A percentile compares a stretch with the other conserved stretches of the same genome.
phyloP scores from a whole-genome alignment of 1,140 invertebrate genomes.

The Drosophila micromelanica region DNA sequence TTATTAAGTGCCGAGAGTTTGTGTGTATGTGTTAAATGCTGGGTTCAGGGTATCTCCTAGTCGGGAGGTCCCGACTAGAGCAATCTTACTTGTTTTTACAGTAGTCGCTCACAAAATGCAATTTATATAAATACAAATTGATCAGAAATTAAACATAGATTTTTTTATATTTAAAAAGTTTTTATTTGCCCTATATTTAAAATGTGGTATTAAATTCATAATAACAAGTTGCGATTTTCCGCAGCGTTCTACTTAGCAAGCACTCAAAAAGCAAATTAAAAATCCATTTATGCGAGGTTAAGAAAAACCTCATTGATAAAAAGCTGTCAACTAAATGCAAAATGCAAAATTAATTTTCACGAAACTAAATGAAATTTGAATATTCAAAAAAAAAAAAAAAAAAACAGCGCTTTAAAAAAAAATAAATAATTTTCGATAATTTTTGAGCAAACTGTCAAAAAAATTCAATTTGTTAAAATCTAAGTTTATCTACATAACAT shows the following conservation, averaged over 20 bases:
- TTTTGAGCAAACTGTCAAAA: not conserved
- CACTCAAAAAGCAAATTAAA: conserved; percentile 34
- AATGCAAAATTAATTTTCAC: conserved; percentile 15
- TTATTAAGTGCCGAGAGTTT: too few relatives aligned
- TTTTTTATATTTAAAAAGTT: too few relatives aligned
- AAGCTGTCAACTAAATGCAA: conserved; percentile 18
- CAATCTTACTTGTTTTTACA: too few relatives aligned
- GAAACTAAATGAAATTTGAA: not conserved
- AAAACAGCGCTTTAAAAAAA: not conserved
- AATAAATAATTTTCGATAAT: too few relatives aligned
- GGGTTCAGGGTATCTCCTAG: too few relatives aligned
- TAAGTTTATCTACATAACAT: not conserved
- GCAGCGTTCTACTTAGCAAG: not conserved
- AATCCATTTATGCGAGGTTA: conserved; percentile 48
- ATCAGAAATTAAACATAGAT: not conserved
- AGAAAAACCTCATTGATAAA: conserved; percentile 1
- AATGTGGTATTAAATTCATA: not conserved
- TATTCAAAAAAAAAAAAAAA: not conserved
- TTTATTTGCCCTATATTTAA: not conserved
- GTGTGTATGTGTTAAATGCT: too few relatives aligned
- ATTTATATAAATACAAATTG: not conserved
- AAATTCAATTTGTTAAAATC: conserved; percentile 2
- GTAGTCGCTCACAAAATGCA: not conserved
- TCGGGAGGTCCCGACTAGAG: too few relatives aligned
- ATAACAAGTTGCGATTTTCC: too few relatives aligned